Percentiles rank a stretch among this genome's conserved stretches.
Evolutionary conservation across 2,113 vertebrate genomes (phyloP).

Genomic region (Promerops cafer): DNA sequence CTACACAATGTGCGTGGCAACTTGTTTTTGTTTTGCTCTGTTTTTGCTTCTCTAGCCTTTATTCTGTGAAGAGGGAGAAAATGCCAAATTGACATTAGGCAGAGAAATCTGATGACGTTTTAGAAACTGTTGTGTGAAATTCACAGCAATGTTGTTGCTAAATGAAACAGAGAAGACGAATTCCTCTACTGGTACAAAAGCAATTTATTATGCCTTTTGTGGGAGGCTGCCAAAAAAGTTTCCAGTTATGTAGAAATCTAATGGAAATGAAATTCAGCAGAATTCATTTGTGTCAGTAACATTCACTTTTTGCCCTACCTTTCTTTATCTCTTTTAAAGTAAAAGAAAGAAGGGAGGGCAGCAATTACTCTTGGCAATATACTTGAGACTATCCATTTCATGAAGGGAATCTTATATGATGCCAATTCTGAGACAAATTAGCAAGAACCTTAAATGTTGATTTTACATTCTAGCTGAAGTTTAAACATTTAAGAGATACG

Average conservation of each 20-base stretch:
- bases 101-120: conserved; percentile 62
- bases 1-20: neutral
- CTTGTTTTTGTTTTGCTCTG: conserved; percentile 18
- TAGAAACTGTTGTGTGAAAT: conserved; percentile 67
- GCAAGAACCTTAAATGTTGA: conserved; percentile 15
- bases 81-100: conserved; percentile 64
- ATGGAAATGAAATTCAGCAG: conserved; percentile 61
- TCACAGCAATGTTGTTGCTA: conserved; percentile 68
- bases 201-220: conserved; percentile 70
- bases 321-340: conserved; percentile 18
- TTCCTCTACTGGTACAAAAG: conserved; percentile 70
- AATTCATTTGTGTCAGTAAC: conserved; percentile 13
- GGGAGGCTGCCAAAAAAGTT: conserved; percentile 67
- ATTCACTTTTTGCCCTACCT: conserved; percentile 27
- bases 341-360: conserved; percentile 4
- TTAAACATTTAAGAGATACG: conserved; percentile 36
- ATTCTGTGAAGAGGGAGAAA: neutral
- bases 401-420: neutral
- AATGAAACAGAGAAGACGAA: conserved; percentile 70
- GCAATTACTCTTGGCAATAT: conserved; percentile 9
- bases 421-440: conserved; percentile 44
- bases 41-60: neutral
- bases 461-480: conserved; percentile 13
- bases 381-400: neutral
- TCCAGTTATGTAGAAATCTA: conserved; percentile 63